These are phyloP conservation scores for Hapalemur alaotrensis DNA, from an alignment of 2,797 vertebrate species.

Conservation along the genomic window DNA sequence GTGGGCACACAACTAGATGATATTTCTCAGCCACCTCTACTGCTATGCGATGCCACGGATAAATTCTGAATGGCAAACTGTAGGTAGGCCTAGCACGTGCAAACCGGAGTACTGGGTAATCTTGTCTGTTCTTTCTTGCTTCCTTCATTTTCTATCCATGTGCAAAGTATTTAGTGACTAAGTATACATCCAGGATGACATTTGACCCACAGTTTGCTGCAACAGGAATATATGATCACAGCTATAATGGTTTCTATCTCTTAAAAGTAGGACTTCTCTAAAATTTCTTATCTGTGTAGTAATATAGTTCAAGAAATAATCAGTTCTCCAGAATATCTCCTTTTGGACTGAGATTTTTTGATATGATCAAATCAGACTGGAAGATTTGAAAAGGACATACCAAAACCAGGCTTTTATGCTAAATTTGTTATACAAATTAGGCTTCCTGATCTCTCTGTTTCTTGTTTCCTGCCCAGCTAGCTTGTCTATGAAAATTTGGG, in stretches of 20 bases:
- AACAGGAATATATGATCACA: not conserved
- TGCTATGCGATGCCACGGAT: not conserved
- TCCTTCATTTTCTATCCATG: not conserved
- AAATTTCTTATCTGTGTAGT: not conserved
- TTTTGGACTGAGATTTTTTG: constrained; percentile 7
- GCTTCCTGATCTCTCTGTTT: not conserved
- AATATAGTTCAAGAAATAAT: not conserved
- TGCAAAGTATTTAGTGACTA: not conserved
- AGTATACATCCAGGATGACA: not conserved
- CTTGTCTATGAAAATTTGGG: not conserved
- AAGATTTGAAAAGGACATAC: not conserved
- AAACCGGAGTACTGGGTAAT: not conserved
- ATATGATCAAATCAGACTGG: not conserved
- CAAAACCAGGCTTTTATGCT: not conserved
- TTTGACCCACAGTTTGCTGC: not conserved
- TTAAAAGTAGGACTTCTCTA: not conserved
- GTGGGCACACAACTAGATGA: not conserved
- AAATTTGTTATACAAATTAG: not conserved
- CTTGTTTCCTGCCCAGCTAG: not conserved
- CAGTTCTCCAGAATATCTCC: not conserved
- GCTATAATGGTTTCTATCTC: not conserved
- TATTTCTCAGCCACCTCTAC: not conserved
- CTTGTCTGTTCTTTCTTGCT: not conserved
- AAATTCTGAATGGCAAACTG: not conserved
- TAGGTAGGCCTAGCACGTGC: not conserved